Evolutionary conservation across 2,888 invertebrate species (phyloP).

Genomic region (Drosophila macrothrix): DNA sequence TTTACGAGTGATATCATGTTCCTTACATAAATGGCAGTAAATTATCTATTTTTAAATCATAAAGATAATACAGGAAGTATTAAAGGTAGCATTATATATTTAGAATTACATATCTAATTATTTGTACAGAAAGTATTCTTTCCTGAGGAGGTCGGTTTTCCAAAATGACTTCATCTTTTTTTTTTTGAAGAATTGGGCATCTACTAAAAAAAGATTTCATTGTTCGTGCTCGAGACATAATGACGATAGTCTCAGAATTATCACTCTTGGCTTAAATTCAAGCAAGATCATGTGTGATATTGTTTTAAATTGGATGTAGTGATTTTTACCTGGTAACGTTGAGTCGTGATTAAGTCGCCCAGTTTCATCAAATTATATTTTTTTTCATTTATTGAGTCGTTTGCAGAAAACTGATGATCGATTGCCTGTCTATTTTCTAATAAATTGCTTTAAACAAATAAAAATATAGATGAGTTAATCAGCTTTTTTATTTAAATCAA

Average conservation of each 20-base stretch:
- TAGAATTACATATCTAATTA: neutral
- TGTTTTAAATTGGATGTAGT: neutral
- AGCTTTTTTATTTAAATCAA: neutral
- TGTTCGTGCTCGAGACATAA: neutral
- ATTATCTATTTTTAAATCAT: neutral
- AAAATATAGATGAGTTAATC: neutral
- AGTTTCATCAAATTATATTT: neutral
- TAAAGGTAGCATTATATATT: neutral
- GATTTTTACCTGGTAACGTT: neutral
- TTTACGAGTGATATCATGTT: neutral
- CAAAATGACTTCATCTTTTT: accelerated
- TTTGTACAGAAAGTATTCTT: neutral
- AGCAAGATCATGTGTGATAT: neutral
- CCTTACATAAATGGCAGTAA: neutral
- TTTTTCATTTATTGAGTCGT: no score
- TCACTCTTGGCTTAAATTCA: neutral
- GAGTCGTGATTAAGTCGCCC: neutral
- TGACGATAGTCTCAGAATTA: neutral
- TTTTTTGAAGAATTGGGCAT: neutral
- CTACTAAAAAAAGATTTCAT: neutral
- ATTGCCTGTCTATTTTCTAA: no score
- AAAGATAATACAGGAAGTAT: neutral
- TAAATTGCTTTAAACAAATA: no score
- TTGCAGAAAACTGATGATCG: no score
- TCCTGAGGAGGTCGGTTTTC: neutral